phyloP scores from a whole-genome alignment of 2,113 vertebrate species.

The Okapia johnstoni region DNA sequence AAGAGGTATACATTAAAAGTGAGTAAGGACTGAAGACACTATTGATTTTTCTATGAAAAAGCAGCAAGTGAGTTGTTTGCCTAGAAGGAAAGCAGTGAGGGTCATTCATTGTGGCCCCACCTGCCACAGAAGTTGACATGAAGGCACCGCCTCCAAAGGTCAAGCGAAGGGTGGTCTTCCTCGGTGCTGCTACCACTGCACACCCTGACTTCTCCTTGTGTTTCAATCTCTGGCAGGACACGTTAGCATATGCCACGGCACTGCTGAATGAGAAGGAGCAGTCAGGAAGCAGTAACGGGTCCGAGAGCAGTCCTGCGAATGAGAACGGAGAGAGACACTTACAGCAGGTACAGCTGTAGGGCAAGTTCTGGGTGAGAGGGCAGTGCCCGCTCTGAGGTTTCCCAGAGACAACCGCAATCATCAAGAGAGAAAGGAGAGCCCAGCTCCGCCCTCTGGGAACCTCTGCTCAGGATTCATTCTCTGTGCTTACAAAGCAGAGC shows the following conservation, averaged over 20 bases:
- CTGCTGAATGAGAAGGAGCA: slow-evolving; percentile 98
- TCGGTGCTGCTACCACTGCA: neutral
- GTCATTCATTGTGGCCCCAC: neutral
- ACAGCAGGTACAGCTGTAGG: slow-evolving; percentile 87
- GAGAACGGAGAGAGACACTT: slow-evolving; percentile 93
- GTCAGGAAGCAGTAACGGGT: slow-evolving; percentile 98
- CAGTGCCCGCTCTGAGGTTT: neutral
- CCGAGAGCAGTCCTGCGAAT: slow-evolving; percentile 96
- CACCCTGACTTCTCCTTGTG: neutral
- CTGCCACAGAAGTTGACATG: accelerated
- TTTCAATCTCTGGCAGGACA: slow-evolving; percentile 85
- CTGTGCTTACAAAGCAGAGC: neutral
- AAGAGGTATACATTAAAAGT: neutral
- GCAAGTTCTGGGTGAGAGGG: neutral
- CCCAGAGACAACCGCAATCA: neutral
- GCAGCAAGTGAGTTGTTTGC: neutral
- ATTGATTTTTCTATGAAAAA: neutral
- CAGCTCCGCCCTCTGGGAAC: neutral
- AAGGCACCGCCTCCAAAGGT: no score
- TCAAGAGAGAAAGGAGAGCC: neutral
- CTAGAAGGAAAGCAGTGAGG: neutral
- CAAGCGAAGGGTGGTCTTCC: neutral
- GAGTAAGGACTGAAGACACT: neutral
- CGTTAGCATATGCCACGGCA: slow-evolving; percentile 95
- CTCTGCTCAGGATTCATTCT: neutral